Evolutionary conservation across 1,140 invertebrate genomes (phyloP).

Genomic region (Procambarus clarkii): DNA sequence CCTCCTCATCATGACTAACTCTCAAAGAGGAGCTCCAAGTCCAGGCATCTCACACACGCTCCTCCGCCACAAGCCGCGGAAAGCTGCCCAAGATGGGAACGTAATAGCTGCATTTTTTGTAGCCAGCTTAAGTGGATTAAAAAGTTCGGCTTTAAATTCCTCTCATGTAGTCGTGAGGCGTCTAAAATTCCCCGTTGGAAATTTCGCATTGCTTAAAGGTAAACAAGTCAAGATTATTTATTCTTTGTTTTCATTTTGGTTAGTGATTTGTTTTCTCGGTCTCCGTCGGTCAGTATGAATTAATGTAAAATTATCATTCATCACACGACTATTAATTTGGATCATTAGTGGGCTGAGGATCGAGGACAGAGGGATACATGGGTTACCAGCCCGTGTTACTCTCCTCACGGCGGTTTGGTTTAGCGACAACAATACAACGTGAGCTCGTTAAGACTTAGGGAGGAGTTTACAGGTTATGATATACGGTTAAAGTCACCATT

Average conservation of each 20-base stretch:
- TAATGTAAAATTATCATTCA: too few species aligned
- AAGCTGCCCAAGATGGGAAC: conserved; percentile 6
- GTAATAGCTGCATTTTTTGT: conserved; percentile 18
- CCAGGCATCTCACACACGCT: background rate
- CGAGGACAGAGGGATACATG: too few species aligned
- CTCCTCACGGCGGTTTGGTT: too few species aligned
- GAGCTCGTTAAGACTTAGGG: too few species aligned
- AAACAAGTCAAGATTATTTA: background rate
- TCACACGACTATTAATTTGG: too few species aligned
- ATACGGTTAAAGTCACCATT: too few species aligned
- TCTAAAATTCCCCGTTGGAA: background rate
- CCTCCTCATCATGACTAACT: conserved; percentile 3
- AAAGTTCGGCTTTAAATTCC: conserved; percentile 17
- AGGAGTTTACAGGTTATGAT: too few species aligned
- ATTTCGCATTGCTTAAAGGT: conserved; percentile 6
- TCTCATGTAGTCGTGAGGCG: conserved; percentile 3
- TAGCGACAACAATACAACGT: too few species aligned
- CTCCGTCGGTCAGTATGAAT: too few species aligned
- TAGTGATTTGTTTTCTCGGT: too few species aligned
- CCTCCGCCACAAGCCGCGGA: conserved; percentile 2
- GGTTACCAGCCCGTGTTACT: too few species aligned
- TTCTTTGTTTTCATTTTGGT: background rate
- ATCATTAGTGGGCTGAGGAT: too few species aligned
- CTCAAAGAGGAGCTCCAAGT: background rate
- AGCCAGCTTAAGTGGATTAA: conserved; percentile 11